Evolutionary conservation across 2,888 invertebrate species (phyloP).

Genomic region (Oegoconia quadripuncta): DNA sequence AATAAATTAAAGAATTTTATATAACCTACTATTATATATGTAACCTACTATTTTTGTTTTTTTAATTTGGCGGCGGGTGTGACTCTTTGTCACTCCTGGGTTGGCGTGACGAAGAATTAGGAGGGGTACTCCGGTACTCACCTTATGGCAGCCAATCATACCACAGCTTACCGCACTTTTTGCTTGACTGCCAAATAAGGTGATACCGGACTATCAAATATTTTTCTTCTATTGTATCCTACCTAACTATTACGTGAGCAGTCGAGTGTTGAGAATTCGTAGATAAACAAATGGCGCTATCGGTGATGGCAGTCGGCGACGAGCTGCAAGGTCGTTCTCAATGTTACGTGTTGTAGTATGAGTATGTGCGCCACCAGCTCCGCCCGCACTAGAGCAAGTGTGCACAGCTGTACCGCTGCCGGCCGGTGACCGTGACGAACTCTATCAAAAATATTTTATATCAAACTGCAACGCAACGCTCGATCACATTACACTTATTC

Average conservation of each 20-base stretch:
- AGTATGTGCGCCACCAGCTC: constrained; percentile 27
- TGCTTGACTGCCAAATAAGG: neutral
- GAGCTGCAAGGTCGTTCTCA: constrained; percentile 64
- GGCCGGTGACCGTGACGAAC: constrained; percentile 37
- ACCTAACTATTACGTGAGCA: constrained; percentile 15
- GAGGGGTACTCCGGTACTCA: too few relatives aligned
- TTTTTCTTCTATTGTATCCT: constrained; percentile 7
- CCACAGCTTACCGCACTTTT: too few relatives aligned
- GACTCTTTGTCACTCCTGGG: too few relatives aligned
- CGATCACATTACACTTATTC: neutral
- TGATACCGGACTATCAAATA: neutral
- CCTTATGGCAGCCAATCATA: too few relatives aligned
- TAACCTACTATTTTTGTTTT: too few relatives aligned
- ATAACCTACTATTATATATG: too few relatives aligned
- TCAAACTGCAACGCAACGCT: constrained; percentile 5
- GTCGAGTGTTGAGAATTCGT: constrained; percentile 9
- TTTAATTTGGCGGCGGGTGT: too few relatives aligned
- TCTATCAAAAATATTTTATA: constrained; percentile 30
- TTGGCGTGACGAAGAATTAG: too few relatives aligned
- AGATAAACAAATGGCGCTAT: constrained; percentile 33
- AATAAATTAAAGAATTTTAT: too few relatives aligned
- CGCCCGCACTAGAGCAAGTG: constrained; percentile 25
- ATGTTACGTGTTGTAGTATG: constrained; percentile 46
- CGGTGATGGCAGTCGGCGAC: constrained; percentile 45
- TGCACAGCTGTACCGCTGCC: constrained; percentile 52